phyloP scores from a whole-genome alignment of 2,888 invertebrate genomes.

The Liposcelis brunnea region DNA sequence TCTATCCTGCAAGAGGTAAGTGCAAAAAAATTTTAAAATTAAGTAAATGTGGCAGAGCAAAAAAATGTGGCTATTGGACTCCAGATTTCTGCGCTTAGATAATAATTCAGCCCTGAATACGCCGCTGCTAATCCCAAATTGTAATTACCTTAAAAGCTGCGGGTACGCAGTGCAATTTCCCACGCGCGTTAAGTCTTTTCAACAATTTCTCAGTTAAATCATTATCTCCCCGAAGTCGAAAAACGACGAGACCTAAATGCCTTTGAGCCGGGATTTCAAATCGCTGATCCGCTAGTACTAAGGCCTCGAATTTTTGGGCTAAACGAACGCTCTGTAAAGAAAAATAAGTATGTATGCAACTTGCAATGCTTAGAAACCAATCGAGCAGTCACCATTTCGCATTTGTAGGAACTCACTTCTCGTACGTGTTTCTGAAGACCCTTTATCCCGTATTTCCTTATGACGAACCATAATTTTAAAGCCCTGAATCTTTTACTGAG shows the following conservation, averaged over 20 bases:
- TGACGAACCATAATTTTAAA: slow-evolving; percentile 89
- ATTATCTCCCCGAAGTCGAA: slow-evolving; percentile 71
- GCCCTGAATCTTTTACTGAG: slow-evolving; percentile 84
- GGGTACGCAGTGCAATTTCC: slow-evolving; percentile 90
- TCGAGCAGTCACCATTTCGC: no score
- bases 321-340: slow-evolving; percentile 58
- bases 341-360: no score
- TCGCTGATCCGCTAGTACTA: slow-evolving; percentile 62
- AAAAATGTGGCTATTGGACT: slow-evolving; percentile 12
- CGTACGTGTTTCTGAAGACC: slow-evolving; percentile 87
- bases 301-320: slow-evolving; percentile 78
- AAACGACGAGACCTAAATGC: slow-evolving; percentile 79
- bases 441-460: slow-evolving; percentile 79
- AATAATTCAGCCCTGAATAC: no score
- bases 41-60: slow-evolving; percentile 23
- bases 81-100: no score
- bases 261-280: slow-evolving; percentile 82
- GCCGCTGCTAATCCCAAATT: no score
- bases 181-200: slow-evolving; percentile 66
- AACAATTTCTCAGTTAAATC: slow-evolving; percentile 73
- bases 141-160: slow-evolving; percentile 56
- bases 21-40: background rate
- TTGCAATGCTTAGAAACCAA: no score
- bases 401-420: slow-evolving; percentile 59
- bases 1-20: slow-evolving; percentile 24